These are phyloP conservation scores for Trachelus stipa DNA, from an alignment of 2,888 invertebrate genomes.

Conservation along the genomic window DNA sequence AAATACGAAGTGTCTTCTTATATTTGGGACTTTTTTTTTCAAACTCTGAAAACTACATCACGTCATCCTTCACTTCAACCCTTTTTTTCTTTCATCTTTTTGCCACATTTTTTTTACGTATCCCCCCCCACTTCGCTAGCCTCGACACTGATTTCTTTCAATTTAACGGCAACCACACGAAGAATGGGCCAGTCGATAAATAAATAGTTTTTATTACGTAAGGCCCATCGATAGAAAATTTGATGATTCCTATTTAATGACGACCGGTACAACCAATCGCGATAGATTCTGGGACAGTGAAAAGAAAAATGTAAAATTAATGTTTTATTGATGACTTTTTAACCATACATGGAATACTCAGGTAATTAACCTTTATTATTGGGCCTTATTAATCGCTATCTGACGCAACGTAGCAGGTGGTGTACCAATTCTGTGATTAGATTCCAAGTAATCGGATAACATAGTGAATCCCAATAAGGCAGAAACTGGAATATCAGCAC, in stretches of 20 bases:
- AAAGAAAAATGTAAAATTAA: not conserved
- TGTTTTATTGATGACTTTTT: not conserved
- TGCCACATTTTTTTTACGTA: slow-evolving; percentile 8
- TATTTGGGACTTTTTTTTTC: not conserved
- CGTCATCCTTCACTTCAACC: slow-evolving; percentile 31
- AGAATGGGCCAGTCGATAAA: slow-evolving; percentile 27
- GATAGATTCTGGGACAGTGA: not conserved
- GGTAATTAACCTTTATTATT: not conserved
- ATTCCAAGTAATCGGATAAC: not conserved
- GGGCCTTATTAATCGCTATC: not conserved
- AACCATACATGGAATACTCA: not conserved
- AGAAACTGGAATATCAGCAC: not conserved
- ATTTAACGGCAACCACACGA: not conserved
- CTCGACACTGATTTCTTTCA: not conserved
- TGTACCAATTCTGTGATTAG: not conserved
- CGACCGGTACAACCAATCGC: not conserved
- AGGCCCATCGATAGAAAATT: not conserved
- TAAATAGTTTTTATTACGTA: slow-evolving; percentile 25
- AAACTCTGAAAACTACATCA: not conserved
- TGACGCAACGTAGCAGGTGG: not conserved
- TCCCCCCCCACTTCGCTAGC: slow-evolving; percentile 4
- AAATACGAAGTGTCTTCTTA: slow-evolving; percentile 18
- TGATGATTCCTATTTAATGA: not conserved
- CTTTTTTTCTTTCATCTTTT: slow-evolving; percentile 8
- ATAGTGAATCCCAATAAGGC: not conserved